A percentile compares a stretch with the other conserved stretches of the same genome.
Evolutionary conservation across 2,888 invertebrate genomes (phyloP).

Genomic region (Acronicta aceris): DNA sequence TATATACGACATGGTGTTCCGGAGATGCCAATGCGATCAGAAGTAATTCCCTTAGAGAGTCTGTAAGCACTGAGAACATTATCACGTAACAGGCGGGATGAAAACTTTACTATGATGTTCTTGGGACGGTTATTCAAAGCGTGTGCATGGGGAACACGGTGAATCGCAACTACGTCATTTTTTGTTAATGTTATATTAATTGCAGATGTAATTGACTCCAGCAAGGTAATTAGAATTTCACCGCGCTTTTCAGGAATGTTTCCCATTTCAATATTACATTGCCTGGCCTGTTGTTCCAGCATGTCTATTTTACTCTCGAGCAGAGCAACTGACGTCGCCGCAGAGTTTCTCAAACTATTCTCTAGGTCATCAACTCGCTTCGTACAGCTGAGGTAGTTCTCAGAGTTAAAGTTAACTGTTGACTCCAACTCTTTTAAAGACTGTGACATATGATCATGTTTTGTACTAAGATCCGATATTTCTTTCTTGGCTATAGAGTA

Average conservation of each 20-base stretch:
- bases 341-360: too few relatives aligned
- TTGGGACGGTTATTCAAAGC: slow-evolving; percentile 1
- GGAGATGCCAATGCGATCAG: not conserved
- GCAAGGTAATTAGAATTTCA: slow-evolving; percentile 2
- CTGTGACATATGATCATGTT: too few relatives aligned
- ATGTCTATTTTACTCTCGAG: slow-evolving; percentile 11
- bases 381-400: too few relatives aligned
- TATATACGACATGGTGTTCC: not conserved
- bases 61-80: not conserved
- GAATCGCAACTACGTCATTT: slow-evolving; percentile 1
- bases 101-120: slow-evolving; percentile 7
- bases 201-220: slow-evolving; percentile 1
- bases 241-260: slow-evolving; percentile 13
- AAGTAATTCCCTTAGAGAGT: not conserved
- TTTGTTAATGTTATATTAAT: slow-evolving; percentile 1
- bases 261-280: slow-evolving; percentile 12
- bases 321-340: not conserved
- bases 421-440: too few relatives aligned
- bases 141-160: slow-evolving; percentile 15
- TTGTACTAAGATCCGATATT: too few relatives aligned
- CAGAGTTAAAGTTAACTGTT: too few relatives aligned
- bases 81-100: not conserved
- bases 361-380: too few relatives aligned
- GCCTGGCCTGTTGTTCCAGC: slow-evolving; percentile 10
- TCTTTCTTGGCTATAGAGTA: too few relatives aligned